phyloP scores from a whole-genome alignment of 2,888 invertebrate genomes.

The Belgica antarctica region DNA sequence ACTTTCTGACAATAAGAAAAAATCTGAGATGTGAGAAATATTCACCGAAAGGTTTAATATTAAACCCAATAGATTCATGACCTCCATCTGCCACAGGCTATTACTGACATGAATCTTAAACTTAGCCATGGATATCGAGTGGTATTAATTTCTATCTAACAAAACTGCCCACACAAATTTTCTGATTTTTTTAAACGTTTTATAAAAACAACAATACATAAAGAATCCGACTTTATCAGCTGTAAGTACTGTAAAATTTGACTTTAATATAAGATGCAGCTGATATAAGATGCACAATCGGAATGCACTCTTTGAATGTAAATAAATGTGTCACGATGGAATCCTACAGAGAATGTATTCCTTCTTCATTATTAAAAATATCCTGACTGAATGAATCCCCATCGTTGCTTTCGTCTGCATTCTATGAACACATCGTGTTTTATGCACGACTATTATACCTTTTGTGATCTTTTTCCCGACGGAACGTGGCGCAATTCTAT shows the following conservation, averaged over 20 bases:
- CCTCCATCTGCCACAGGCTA: background rate
- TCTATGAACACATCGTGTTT: background rate
- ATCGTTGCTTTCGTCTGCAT: background rate
- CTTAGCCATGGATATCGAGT: too few species aligned
- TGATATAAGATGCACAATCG: background rate
- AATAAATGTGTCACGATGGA: background rate
- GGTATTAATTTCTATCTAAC: too few species aligned
- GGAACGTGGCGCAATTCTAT: background rate
- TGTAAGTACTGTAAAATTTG: too few species aligned
- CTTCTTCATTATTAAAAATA: conserved; percentile 11
- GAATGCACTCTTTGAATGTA: background rate
- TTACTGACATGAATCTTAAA: too few species aligned
- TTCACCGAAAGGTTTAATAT: background rate
- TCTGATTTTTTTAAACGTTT: too few species aligned
- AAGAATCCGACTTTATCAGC: too few species aligned
- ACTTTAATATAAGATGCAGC: background rate
- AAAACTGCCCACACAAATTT: too few species aligned
- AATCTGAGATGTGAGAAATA: background rate
- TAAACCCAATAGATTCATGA: background rate
- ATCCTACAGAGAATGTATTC: background rate
- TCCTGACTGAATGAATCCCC: conserved; percentile 15
- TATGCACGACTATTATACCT: background rate
- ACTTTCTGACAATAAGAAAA: conserved; percentile 1
- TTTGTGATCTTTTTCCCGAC: background rate
- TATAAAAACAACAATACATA: too few species aligned